Percentiles rank a stretch among this genome's conserved stretches.
phyloP scores from a whole-genome alignment of 1,140 invertebrate genomes.

The Geopemphigus sp. region DNA sequence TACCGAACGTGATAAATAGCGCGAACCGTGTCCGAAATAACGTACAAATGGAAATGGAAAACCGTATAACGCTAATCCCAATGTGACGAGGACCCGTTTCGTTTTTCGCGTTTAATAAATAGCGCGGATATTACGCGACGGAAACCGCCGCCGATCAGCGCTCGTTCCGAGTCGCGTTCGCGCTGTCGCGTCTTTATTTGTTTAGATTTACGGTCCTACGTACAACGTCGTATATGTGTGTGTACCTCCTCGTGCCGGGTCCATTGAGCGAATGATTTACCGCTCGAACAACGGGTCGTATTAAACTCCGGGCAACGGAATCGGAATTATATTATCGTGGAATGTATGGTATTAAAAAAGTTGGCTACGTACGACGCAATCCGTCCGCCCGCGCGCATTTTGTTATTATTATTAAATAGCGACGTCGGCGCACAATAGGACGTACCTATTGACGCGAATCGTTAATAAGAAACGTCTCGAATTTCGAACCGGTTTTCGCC shows the following conservation, averaged over 20 bases:
- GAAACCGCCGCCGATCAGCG: background rate
- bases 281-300: background rate
- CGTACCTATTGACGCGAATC: too few relatives aligned
- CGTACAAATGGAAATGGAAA: background rate
- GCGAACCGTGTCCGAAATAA: background rate
- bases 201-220: background rate
- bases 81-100: background rate
- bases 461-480: too few relatives aligned
- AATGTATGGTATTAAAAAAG: too few relatives aligned
- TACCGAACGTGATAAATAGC: too few relatives aligned
- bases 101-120: background rate
- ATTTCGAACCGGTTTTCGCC: too few relatives aligned
- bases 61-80: too few relatives aligned
- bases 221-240: background rate
- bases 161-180: background rate
- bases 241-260: background rate
- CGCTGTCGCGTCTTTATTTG: background rate
- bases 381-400: too few relatives aligned
- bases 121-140: background rate
- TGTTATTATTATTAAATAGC: too few relatives aligned
- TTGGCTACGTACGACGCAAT: too few relatives aligned
- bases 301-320: background rate
- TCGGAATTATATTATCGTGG: too few relatives aligned
- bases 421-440: too few relatives aligned
- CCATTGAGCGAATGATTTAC: constrained; percentile 9